Conservation (phyloP, 2,888 invertebrate species). For the Ophraella communa region DNA sequence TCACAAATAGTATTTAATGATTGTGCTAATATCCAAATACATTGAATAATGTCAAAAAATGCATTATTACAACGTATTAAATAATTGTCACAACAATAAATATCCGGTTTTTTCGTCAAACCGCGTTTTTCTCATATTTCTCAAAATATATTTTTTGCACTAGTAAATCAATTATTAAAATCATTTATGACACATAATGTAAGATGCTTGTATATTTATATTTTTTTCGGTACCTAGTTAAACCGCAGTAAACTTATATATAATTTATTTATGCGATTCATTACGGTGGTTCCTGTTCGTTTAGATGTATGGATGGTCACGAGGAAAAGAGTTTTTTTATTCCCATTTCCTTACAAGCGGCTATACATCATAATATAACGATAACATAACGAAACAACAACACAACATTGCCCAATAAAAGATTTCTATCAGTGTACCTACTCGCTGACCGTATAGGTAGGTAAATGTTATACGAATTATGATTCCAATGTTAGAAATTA, state of each 20-base stretch:
- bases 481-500: constrained; percentile 55
- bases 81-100: no score
- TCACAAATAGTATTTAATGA: no score
- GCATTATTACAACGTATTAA: no score
- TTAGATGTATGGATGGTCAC: neutral
- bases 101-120: no score
- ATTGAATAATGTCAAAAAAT: no score
- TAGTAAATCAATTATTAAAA: no score
- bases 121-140: no score
- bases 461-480: constrained; percentile 57
- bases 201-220: no score
- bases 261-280: neutral
- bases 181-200: no score
- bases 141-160: no score
- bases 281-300: neutral
- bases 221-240: no score
- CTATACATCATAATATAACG: neutral
- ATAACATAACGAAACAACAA: neutral
- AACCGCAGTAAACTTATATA: neutral
- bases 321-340: neutral
- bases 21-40: no score
- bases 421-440: constrained; percentile 36
- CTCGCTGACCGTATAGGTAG: constrained; percentile 24
- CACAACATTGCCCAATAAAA: neutral
- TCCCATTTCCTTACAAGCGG: neutral